Conservation (phyloP, 2,113 vertebrate genomes). For the Chloroceryle aenea region DNA sequence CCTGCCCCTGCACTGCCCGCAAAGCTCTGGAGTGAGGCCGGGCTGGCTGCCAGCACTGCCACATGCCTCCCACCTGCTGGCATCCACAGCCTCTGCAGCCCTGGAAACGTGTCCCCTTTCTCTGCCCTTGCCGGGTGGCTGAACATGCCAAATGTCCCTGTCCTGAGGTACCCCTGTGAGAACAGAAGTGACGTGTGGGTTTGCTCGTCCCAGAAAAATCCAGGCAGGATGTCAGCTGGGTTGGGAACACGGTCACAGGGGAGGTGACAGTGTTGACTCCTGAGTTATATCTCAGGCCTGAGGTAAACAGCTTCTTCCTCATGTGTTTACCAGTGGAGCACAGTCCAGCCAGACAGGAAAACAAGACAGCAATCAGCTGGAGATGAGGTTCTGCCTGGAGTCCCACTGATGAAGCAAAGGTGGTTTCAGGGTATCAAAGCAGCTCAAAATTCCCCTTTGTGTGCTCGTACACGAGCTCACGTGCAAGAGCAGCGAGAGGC, state of each 20-base stretch:
- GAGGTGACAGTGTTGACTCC: neutral
- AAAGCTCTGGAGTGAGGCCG: neutral
- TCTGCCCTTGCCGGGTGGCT: neutral
- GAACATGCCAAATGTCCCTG: neutral
- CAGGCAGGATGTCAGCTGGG: neutral
- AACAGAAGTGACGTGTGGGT: neutral
- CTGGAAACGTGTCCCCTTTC: neutral
- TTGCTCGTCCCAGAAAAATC: neutral
- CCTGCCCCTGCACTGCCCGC: neutral
- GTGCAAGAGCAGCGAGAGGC: neutral
- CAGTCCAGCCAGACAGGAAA: rapidly evolving
- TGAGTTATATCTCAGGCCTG: rapidly evolving
- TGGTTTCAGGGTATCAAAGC: neutral
- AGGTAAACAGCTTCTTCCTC: neutral
- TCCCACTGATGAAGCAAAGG: neutral
- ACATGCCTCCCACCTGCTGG: neutral
- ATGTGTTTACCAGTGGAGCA: neutral
- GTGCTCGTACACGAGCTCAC: neutral
- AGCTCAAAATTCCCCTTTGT: rapidly evolving
- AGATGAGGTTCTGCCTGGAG: neutral
- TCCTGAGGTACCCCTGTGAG: neutral
- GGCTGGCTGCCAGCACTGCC: neutral
- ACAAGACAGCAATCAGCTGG: neutral
- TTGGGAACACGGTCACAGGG: neutral
- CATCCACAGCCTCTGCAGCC: neutral